phyloP scores from a whole-genome alignment of 2,113 vertebrate genomes.

The Sinocyclocheilus maitianheensis region DNA sequence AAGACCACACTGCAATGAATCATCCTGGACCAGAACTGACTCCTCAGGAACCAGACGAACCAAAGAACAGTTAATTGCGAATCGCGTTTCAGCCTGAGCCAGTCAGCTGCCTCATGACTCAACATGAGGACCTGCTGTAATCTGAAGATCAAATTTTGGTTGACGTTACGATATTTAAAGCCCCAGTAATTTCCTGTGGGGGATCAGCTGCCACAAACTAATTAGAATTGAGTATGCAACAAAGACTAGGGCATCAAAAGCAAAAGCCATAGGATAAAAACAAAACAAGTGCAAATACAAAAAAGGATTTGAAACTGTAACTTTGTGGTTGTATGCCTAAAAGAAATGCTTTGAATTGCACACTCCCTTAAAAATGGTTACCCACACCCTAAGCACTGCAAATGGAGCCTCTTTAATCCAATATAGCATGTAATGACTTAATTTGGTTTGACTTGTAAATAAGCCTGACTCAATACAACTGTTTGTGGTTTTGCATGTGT shows the following conservation, averaged over 20 bases:
- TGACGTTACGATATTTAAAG: slow-evolving; percentile 36
- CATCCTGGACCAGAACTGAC: slow-evolving; percentile 47
- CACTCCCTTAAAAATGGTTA: slow-evolving; percentile 39
- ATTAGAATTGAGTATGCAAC: slow-evolving; percentile 11
- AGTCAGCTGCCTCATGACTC: slow-evolving; percentile 34
- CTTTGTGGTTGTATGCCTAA: not conserved
- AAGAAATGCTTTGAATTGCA: slow-evolving; percentile 31
- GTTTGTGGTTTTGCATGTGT: slow-evolving; percentile 46
- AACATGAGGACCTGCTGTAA: slow-evolving; percentile 37
- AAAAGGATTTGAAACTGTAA: slow-evolving; percentile 26
- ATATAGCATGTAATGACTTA: slow-evolving; percentile 45
- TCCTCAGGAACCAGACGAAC: slow-evolving; percentile 52
- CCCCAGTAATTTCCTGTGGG: slow-evolving; percentile 13
- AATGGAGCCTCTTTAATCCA: slow-evolving; percentile 35
- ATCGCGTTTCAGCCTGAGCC: not conserved
- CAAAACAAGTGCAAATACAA: not conserved
- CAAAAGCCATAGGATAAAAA: slow-evolving; percentile 11
- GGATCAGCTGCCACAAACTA: slow-evolving; percentile 5
- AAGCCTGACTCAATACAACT: slow-evolving; percentile 15
- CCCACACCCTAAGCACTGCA: slow-evolving; percentile 19
- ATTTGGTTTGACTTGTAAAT: slow-evolving; percentile 47
- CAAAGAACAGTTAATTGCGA: slow-evolving; percentile 43
- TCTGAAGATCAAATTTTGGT: slow-evolving; percentile 31
- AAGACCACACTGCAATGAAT: slow-evolving; percentile 46
- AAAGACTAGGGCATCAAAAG: not conserved